phyloP scores from a whole-genome alignment of 2,797 vertebrate genomes.

The Artibeus jamaicensis region DNA sequence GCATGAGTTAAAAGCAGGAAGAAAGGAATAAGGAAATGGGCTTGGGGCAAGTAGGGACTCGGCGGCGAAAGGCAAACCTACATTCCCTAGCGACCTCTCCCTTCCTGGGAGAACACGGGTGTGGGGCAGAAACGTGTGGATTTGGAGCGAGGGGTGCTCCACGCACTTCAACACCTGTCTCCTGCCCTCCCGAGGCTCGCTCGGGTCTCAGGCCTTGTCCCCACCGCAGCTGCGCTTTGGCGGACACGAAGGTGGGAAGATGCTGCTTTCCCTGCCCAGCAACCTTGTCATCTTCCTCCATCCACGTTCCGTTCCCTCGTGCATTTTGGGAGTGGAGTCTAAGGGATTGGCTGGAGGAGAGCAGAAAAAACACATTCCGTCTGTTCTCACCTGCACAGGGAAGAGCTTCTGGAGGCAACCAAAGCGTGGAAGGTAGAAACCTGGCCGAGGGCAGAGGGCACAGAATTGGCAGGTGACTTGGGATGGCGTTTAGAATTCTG shows the following conservation, averaged over 20 bases:
- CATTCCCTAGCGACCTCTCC: background rate
- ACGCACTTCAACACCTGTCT: background rate
- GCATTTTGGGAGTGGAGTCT: background rate
- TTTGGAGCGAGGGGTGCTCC: background rate
- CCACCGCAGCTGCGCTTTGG: background rate
- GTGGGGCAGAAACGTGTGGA: accelerated
- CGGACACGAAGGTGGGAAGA: no score
- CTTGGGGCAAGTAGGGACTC: background rate
- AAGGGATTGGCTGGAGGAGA: background rate
- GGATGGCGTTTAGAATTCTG: background rate
- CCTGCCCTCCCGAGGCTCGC: background rate
- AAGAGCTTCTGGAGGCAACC: background rate
- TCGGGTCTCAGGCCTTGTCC: background rate
- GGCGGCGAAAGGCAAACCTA: background rate
- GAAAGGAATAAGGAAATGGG: background rate
- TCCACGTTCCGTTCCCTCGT: background rate
- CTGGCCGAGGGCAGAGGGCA: background rate
- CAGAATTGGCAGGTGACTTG: background rate
- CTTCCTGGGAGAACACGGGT: background rate
- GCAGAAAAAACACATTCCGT: background rate
- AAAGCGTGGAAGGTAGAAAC: background rate
- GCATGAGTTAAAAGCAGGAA: background rate
- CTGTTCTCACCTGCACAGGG: background rate
- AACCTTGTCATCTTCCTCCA: background rate
- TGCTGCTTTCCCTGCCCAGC: background rate